Conservation (phyloP, 2,888 invertebrate species). For the Ditula angustiorana region DNA sequence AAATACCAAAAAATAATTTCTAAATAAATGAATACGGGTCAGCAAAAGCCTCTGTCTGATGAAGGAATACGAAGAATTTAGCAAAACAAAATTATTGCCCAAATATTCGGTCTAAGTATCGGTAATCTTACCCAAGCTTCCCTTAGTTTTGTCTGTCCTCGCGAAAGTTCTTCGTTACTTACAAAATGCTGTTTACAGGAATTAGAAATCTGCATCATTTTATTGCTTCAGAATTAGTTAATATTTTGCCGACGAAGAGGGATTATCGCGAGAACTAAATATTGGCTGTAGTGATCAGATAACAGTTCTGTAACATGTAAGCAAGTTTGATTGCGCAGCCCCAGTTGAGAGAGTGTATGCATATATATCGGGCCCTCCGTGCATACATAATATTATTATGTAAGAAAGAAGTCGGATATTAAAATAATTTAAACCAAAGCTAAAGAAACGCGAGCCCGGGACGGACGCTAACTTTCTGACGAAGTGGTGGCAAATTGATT, state of each 20-base stretch:
- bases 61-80: background rate
- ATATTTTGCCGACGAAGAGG: background rate
- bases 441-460: constrained; percentile 12
- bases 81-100: too few relatives aligned
- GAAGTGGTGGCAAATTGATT: background rate
- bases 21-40: too few relatives aligned
- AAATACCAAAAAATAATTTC: too few relatives aligned
- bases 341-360: background rate
- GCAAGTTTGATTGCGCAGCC: background rate
- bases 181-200: background rate
- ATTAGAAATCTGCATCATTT: too few relatives aligned
- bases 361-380: constrained; percentile 2
- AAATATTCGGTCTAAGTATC: background rate
- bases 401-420: background rate
- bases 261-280: constrained; percentile 28
- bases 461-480: constrained; percentile 1
- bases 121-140: background rate
- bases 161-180: background rate
- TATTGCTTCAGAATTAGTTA: too few relatives aligned
- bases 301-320: constrained; percentile 9
- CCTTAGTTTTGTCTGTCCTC: background rate
- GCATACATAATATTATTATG: constrained; percentile 8
- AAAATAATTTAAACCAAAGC: constrained; percentile 30
- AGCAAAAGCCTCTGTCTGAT: background rate
- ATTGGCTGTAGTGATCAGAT: constrained; percentile 18